phyloP scores from a whole-genome alignment of 2,797 vertebrate species.

The Takifugu rubripes region DNA sequence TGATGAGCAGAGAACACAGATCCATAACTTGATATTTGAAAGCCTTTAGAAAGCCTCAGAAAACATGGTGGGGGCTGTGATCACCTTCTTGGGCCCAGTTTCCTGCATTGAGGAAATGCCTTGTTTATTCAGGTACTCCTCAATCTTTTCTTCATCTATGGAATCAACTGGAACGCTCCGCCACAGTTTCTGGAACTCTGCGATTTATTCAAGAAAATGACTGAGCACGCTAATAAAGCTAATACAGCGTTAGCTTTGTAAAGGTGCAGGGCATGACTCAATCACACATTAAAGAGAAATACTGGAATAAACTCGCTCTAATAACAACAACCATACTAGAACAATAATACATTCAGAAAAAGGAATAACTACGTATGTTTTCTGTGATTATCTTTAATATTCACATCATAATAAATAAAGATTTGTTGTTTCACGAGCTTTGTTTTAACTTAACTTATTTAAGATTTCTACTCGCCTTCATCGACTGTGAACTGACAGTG shows the following conservation, averaged over 20 bases:
- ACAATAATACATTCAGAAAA: too few species aligned
- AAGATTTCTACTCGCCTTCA: conserved; percentile 80
- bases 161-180: conserved; percentile 97
- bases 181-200: conserved; percentile 99
- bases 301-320: too few species aligned
- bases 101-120: conserved; percentile 99
- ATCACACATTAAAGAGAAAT: too few species aligned
- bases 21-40: background rate
- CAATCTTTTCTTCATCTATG: conserved; percentile 97
- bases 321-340: too few species aligned
- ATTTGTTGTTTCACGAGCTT: too few species aligned
- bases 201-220: background rate
- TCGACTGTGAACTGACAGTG: conserved; percentile 94
- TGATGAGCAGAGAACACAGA: conserved; percentile 40
- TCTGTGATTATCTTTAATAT: too few species aligned
- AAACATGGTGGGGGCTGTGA: conserved; percentile 56
- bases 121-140: conserved; percentile 96
- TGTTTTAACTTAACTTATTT: too few species aligned
- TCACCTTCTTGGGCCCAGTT: conserved; percentile 95
- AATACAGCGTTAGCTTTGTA: too few species aligned
- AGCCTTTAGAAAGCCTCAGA: background rate
- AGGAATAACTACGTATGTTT: too few species aligned
- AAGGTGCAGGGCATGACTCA: too few species aligned
- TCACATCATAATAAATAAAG: too few species aligned
- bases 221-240: background rate